Conservation (phyloP, 2,113 vertebrate species). For the Hemiprocne comata region DNA sequence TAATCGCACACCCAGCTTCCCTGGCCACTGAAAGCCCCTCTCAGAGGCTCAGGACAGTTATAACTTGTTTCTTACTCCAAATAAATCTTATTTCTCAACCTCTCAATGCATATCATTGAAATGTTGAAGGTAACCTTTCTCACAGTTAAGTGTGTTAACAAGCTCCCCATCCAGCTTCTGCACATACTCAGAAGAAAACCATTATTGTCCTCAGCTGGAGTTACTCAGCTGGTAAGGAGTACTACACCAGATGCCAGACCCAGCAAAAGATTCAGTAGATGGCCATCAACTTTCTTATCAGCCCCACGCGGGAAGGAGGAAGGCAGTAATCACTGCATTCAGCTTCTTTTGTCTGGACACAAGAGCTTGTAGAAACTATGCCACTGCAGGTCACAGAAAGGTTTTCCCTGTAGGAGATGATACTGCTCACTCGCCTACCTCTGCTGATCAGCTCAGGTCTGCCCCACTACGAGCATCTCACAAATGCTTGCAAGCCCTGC, state of each 20-base stretch:
- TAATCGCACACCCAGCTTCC: rapidly evolving
- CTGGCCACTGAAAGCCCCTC: not conserved
- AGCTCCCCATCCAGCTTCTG: not conserved
- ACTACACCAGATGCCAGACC: not conserved
- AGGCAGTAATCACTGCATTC: not conserved
- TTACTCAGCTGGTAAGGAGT: not conserved
- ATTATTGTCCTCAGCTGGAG: not conserved
- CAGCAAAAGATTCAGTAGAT: rapidly evolving
- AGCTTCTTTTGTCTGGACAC: not conserved
- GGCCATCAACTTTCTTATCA: not conserved
- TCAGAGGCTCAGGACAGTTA: not conserved
- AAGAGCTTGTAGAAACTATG: not conserved
- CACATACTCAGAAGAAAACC: not conserved
- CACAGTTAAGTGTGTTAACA: not conserved
- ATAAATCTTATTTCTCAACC: not conserved
- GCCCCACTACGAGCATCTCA: not conserved
- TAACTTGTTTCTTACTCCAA: not conserved
- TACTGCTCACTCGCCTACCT: not conserved
- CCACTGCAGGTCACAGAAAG: not conserved
- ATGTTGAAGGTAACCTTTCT: not conserved
- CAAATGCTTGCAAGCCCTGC: not conserved
- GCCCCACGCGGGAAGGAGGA: rapidly evolving
- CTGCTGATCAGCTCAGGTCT: not conserved
- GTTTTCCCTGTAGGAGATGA: not conserved
- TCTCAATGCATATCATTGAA: rapidly evolving